Percentiles rank a stretch among this genome's conserved stretches.
phyloP scores from a whole-genome alignment of 2,888 invertebrate species.

The Hypomecis atomaria region DNA sequence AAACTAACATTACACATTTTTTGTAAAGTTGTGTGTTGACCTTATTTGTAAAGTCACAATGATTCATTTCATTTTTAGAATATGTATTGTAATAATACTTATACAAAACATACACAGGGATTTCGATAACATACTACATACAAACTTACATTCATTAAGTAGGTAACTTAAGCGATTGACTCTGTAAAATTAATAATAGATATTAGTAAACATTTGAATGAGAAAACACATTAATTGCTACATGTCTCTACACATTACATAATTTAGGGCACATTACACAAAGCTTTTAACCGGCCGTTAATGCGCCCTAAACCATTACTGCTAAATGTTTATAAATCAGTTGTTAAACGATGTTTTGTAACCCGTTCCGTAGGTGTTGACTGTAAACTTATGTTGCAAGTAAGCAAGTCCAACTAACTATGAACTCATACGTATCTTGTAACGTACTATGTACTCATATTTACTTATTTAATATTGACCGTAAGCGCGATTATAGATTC shows the following conservation, averaged over 20 bases:
- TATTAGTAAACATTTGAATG: too few relatives aligned
- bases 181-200: too few relatives aligned
- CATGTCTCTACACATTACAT: conserved; percentile 2
- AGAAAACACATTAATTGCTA: not conserved
- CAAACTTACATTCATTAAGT: too few relatives aligned
- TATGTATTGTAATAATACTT: too few relatives aligned
- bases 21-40: too few relatives aligned
- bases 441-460: not conserved
- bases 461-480: conserved; percentile 14
- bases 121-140: too few relatives aligned
- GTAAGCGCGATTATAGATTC: conserved; percentile 9
- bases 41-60: too few relatives aligned
- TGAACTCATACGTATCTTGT: too few relatives aligned
- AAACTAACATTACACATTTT: too few relatives aligned
- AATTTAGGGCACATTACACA: conserved; percentile 18
- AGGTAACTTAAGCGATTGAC: too few relatives aligned
- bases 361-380: conserved; percentile 15
- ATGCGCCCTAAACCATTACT: conserved; percentile 17
- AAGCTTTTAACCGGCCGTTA: conserved; percentile 17
- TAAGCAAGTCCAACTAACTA: not conserved
- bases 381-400: conserved; percentile 17
- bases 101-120: too few relatives aligned
- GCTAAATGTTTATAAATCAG: conserved; percentile 18
- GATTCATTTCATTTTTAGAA: too few relatives aligned
- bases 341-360: conserved; percentile 16